A percentile compares a stretch with the other conserved stretches of the same genome.
phyloP scores from a whole-genome alignment of 2,888 invertebrate species.

The Orchesellides sinensis region DNA sequence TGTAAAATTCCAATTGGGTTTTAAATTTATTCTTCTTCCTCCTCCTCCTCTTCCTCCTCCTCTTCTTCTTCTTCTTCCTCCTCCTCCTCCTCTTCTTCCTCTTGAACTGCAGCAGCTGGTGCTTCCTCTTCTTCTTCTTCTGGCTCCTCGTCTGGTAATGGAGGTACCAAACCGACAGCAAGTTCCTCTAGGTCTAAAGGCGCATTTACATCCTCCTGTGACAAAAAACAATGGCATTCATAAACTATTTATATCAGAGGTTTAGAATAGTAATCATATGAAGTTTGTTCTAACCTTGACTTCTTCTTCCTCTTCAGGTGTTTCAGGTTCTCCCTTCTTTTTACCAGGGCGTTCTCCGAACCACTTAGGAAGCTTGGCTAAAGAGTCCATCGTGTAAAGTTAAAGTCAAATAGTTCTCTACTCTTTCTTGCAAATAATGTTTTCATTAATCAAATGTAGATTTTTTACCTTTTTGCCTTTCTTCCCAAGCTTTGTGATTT shows the following conservation, averaged over 20 bases:
- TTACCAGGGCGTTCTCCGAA: conserved; percentile 97
- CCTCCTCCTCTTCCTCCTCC: conserved; percentile 77
- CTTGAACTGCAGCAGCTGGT: conserved; percentile 80
- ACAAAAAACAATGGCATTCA: not conserved
- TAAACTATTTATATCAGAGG: too few species aligned
- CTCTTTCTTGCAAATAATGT: too few species aligned
- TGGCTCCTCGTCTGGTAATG: conserved; percentile 80
- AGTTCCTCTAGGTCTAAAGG: conserved; percentile 83
- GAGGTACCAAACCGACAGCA: conserved; percentile 80
- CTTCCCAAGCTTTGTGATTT: conserved; percentile 90
- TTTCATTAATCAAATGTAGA: not conserved
- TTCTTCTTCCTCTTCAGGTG: conserved; percentile 89
- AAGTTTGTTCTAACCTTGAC: conserved; percentile 83
- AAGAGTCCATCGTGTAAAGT: too few species aligned
- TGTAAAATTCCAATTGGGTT: conserved; percentile 40
- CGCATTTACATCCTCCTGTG: conserved; percentile 57
- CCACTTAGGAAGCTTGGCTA: conserved; percentile 96
- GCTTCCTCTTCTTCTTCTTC: conserved; percentile 83
- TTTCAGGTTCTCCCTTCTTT: conserved; percentile 91
- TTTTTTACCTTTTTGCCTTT: conserved; percentile 89
- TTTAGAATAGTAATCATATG: too few species aligned
- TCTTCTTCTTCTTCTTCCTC: conserved; percentile 81
- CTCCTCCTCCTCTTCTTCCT: conserved; percentile 84
- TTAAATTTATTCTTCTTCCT: conserved; percentile 72
- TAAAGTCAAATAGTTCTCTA: too few species aligned